Percentiles rank a stretch among this genome's conserved stretches.
Conservation (phyloP, 1,140 invertebrate species). For the Mya arenaria region DNA sequence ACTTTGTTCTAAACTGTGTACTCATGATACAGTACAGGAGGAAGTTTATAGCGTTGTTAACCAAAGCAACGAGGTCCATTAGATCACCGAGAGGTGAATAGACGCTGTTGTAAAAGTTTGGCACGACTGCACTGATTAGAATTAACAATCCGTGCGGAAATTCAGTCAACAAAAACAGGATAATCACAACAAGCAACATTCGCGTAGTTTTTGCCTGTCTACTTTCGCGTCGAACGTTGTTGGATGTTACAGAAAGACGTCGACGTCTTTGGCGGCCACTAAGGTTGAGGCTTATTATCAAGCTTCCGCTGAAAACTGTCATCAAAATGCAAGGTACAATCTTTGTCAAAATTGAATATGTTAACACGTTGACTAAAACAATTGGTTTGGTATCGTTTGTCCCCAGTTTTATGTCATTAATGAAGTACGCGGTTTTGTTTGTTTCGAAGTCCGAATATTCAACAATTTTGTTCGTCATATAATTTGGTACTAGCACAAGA, state of each 20-base stretch:
- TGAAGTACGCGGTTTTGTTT: conserved; percentile 66
- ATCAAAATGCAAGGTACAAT: conserved; percentile 82
- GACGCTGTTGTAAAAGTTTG: conserved; percentile 76
- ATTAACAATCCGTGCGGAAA: conserved; percentile 86
- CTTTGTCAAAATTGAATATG: conserved; percentile 78
- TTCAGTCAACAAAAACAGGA: conserved; percentile 93
- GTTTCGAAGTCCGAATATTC: neutral
- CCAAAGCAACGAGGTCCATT: conserved; percentile 94
- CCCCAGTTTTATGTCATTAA: conserved; percentile 79
- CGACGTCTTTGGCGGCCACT: conserved; percentile 76
- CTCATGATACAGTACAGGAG: conserved; percentile 97
- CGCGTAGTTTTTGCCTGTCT: conserved; percentile 85
- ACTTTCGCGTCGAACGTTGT: conserved; percentile 84
- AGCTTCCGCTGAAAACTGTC: conserved; percentile 81
- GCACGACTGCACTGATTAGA: conserved; percentile 71
- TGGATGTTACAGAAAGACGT: conserved; percentile 65
- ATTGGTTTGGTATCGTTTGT: conserved; percentile 66
- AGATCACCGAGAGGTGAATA: conserved; percentile 88
- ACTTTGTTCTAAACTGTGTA: conserved; percentile 93
- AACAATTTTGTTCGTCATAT: conserved; percentile 82
- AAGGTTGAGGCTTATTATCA: conserved; percentile 80
- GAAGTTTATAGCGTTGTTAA: conserved; percentile 96
- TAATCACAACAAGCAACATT: conserved; percentile 75
- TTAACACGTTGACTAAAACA: conserved; percentile 72
- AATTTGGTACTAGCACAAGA: conserved; percentile 90